Percentiles rank a stretch among this genome's conserved stretches.
Conservation (phyloP, 1,140 invertebrate species). For the Drosophila kohkoa region DNA sequence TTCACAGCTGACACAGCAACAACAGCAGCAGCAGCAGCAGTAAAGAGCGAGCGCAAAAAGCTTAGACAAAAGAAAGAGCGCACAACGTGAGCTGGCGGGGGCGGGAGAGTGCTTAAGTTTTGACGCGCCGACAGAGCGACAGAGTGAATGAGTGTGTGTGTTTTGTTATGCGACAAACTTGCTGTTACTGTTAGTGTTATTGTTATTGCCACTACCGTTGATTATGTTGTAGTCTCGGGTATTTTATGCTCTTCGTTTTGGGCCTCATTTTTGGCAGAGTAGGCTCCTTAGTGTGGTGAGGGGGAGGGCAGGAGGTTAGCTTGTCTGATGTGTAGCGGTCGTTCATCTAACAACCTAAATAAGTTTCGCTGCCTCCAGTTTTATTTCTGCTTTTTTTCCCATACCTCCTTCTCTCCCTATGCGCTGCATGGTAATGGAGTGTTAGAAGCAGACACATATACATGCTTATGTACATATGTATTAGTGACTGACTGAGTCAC, state of each 20-base stretch:
- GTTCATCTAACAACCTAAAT: slow-evolving; percentile 77
- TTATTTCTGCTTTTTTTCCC: slow-evolving; percentile 24
- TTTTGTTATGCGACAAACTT: slow-evolving; percentile 49
- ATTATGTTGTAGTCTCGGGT: slow-evolving; percentile 55
- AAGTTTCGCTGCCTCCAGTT: slow-evolving; percentile 64
- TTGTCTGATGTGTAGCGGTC: slow-evolving; percentile 56
- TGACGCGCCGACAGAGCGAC: slow-evolving; percentile 14
- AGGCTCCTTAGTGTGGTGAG: not conserved
- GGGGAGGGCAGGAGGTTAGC: slow-evolving; percentile 10
- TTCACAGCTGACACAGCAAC: slow-evolving; percentile 22
- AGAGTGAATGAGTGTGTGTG: slow-evolving; percentile 15
- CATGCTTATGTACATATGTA: not conserved
- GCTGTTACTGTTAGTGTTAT: slow-evolving; percentile 24
- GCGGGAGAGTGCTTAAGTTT: slow-evolving; percentile 18
- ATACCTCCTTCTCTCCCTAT: slow-evolving; percentile 36
- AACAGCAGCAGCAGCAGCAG: slow-evolving; percentile 1
- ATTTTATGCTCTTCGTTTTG: slow-evolving; percentile 37
- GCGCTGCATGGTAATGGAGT: slow-evolving; percentile 67
- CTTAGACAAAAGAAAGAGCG: slow-evolving; percentile 13
- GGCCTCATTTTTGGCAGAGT: slow-evolving; percentile 1
- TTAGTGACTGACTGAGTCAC: slow-evolving; percentile 53
- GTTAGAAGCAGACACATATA: slow-evolving; percentile 41
- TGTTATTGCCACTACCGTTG: slow-evolving; percentile 31
- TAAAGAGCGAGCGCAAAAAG: slow-evolving; percentile 10
- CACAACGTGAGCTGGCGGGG: not conserved